A percentile compares a stretch with the other conserved stretches of the same genome.
These are phyloP conservation scores for Paracanthobrama guichenoti DNA, from an alignment of 2,113 vertebrate species.

Conservation along the genomic window DNA sequence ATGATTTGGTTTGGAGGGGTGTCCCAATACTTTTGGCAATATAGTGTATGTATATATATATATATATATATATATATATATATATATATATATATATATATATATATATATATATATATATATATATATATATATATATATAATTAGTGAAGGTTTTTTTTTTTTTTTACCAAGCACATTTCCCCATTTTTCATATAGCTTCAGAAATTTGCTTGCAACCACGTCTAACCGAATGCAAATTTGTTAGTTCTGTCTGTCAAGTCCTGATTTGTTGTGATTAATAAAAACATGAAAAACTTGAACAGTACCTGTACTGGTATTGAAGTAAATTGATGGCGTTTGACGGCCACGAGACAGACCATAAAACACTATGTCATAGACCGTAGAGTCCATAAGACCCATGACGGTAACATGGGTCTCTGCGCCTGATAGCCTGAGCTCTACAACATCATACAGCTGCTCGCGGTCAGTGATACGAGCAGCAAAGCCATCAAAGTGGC, in stretches of 20 bases:
- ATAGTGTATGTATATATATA: no score
- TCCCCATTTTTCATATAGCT: no score
- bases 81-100: no score
- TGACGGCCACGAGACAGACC: slow-evolving; percentile 74
- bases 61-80: no score
- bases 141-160: background rate
- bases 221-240: background rate
- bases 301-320: slow-evolving; percentile 74
- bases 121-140: no score
- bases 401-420: slow-evolving; percentile 64
- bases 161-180: background rate
- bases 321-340: slow-evolving; percentile 70
- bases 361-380: slow-evolving; percentile 74
- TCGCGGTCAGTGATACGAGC: slow-evolving; percentile 73
- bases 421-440: slow-evolving; percentile 66
- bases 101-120: no score
- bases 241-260: background rate
- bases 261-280: background rate
- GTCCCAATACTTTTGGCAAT: no score
- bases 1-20: no score
- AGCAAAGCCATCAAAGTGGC: slow-evolving; percentile 76
- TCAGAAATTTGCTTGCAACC: background rate
- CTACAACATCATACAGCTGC: slow-evolving; percentile 70
- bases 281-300: slow-evolving; percentile 60
- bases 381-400: slow-evolving; percentile 74